These are phyloP conservation scores for Mesorhabditis belari DNA, from an alignment of 2,888 invertebrate genomes.

Conservation along the genomic window DNA sequence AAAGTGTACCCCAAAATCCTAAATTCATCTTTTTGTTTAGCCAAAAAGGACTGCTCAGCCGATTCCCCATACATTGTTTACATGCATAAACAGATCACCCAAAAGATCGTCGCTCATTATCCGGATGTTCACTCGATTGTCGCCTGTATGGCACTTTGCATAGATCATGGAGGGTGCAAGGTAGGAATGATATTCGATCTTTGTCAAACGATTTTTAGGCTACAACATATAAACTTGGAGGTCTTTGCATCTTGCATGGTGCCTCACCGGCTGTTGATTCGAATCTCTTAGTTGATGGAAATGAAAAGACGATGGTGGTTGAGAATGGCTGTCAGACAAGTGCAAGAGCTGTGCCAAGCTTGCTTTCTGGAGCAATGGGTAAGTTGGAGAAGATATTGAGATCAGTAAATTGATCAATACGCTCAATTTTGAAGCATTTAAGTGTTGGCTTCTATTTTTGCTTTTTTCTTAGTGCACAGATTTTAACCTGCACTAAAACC, in stretches of 20 bases:
- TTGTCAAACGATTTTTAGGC: conserved; percentile 13
- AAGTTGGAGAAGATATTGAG: no score
- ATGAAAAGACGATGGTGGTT: conserved; percentile 28
- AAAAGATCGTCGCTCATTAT: conserved; percentile 13
- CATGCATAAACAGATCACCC: conserved; percentile 22
- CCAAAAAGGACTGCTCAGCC: conserved; percentile 24
- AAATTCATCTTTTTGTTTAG: no score
- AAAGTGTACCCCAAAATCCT: no score
- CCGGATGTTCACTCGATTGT: conserved; percentile 28
- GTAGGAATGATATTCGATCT: no score
- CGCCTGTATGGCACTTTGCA: conserved; percentile 26
- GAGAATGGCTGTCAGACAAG: conserved; percentile 30
- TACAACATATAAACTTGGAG: conserved; percentile 24
- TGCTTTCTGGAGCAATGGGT: conserved; percentile 4
- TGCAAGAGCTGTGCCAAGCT: conserved; percentile 3
- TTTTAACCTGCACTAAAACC: no score
- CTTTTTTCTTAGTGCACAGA: no score
- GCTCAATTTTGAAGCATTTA: no score
- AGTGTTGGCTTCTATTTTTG: no score
- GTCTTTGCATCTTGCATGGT: conserved; percentile 31
- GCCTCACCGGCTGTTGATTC: conserved; percentile 15
- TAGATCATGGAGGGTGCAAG: conserved; percentile 26
- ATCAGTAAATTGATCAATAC: no score
- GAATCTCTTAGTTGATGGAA: conserved; percentile 19
- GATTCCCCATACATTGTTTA: conserved; percentile 30